Evolutionary conservation across 1,140 invertebrate species (phyloP), one percentile per base, ranked within the genome.

Genomic region (Drosophila equinoxialis): DNA sequence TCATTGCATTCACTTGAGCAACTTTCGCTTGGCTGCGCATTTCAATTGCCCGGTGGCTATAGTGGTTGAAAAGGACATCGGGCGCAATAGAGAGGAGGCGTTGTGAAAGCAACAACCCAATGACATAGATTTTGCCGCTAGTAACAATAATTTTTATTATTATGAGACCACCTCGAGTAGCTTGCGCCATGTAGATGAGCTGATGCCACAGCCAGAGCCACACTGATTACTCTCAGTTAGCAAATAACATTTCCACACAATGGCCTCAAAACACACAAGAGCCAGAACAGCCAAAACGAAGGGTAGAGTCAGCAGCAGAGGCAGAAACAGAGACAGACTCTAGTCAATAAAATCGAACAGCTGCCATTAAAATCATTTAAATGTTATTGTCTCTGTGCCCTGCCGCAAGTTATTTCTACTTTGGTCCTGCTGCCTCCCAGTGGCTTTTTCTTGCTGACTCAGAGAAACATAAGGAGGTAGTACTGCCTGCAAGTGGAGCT

Each of bases 131-230:
- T 87, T 80, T 39, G 80, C 77, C 84, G 85, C 81, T 78, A 69
- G 85, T 90, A 90, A 89, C 80, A 84, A 89, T 89, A 89, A 89
- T 90, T 90, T 89, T 89, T 89, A 89, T 89, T 82, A 89, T 89
- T 89, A 90, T 84, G 80, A 80, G 80, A 84, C 80, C 84, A 83
- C 83, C 83, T 87, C 77, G 71, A 71, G 71, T 23, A 11, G 17
- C 42, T 17, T 23, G 26, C 26, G 20, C 69, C 62, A 59, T 48
- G 57, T 17, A 66, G 69, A 77, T 66, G 71, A 74, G 75, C 51
- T 68, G 67, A 64, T 48, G 65, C 68, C 54, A 17, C 45, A 35
- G 67, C 74, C 77, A 51, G 45, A 23, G 17, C 45, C 45, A 51
- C 45, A 65, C 71, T 89, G 84, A 89, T 90, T 87, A 84, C 80